phyloP scores from a whole-genome alignment of 1,140 invertebrate genomes.

The Drosophila biarmipes region DNA sequence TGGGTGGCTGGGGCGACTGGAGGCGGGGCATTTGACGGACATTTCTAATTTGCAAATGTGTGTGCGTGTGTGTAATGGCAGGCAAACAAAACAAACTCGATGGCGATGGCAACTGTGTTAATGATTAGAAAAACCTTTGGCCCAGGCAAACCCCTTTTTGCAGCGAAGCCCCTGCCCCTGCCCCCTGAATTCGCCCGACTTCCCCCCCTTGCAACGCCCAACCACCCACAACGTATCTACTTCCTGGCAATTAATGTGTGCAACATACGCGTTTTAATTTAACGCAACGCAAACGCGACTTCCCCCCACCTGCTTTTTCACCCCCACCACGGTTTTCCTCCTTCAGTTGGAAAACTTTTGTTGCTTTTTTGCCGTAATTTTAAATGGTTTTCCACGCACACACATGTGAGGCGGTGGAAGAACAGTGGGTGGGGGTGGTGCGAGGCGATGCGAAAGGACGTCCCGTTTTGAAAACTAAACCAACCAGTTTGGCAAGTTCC shows the following conservation, averaged over 20 bases:
- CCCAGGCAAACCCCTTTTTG: conserved; percentile 21
- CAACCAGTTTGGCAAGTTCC: conserved; percentile 73
- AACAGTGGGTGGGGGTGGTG: neutral
- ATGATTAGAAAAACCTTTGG: conserved; percentile 82
- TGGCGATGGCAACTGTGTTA: conserved; percentile 71
- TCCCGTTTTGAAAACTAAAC: conserved; percentile 63
- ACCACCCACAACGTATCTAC: conserved; percentile 54
- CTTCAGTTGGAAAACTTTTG: conserved; percentile 59
- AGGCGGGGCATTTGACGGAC: conserved; percentile 64
- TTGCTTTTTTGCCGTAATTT: conserved; percentile 76
- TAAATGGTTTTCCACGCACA: conserved; percentile 69
- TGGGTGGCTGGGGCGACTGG: neutral
- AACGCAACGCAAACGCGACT: conserved; percentile 60
- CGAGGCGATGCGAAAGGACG: conserved; percentile 16
- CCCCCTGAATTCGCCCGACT: neutral
- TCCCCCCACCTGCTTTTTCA: conserved; percentile 13
- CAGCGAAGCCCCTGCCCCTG: neutral
- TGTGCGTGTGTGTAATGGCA: conserved; percentile 41
- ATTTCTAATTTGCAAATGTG: conserved; percentile 83
- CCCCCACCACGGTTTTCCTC: conserved; percentile 7
- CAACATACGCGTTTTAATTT: conserved; percentile 81
- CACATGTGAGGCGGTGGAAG: conserved; percentile 5
- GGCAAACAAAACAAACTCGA: conserved; percentile 52
- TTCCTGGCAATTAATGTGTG: conserved; percentile 80
- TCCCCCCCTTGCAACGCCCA: conserved; percentile 3